Conservation (phyloP, 1,140 invertebrate genomes). For the Bombus impatiens region DNA sequence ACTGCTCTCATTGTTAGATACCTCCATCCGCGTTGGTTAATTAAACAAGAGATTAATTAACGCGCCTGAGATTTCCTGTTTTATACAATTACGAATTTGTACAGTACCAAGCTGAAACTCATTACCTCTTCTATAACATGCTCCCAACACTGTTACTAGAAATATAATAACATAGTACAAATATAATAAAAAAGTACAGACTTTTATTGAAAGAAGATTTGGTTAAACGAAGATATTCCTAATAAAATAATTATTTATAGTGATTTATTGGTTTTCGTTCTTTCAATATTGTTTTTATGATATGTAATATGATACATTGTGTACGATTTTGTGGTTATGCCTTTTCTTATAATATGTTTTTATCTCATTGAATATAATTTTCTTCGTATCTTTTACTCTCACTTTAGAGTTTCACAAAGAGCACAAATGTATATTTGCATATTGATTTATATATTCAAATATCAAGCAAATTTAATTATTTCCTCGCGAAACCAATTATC, state of each 20-base stretch:
- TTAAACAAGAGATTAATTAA: conserved; percentile 46
- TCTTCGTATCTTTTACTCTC: not conserved
- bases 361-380: not conserved
- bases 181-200: too few relatives aligned
- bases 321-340: too few relatives aligned
- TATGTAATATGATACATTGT: too few relatives aligned
- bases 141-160: not conserved
- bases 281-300: not conserved
- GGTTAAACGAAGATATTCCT: not conserved
- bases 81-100: conserved; percentile 16
- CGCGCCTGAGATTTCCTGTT: conserved; percentile 32
- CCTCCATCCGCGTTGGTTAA: conserved; percentile 24
- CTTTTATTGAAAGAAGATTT: not conserved
- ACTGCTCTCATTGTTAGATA: conserved; percentile 36
- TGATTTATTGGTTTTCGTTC: not conserved
- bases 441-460: not conserved
- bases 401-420: too few relatives aligned
- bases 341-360: not conserved
- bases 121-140: not conserved
- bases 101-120: not conserved
- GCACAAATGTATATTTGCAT: not conserved
- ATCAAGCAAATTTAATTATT: not conserved
- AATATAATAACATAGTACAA: not conserved
- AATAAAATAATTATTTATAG: not conserved
- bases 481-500: not conserved